Evolutionary conservation across 2,888 invertebrate genomes (phyloP), one percentile per base, ranked within the genome.

Genomic region (Byasa hedistus): DNA sequence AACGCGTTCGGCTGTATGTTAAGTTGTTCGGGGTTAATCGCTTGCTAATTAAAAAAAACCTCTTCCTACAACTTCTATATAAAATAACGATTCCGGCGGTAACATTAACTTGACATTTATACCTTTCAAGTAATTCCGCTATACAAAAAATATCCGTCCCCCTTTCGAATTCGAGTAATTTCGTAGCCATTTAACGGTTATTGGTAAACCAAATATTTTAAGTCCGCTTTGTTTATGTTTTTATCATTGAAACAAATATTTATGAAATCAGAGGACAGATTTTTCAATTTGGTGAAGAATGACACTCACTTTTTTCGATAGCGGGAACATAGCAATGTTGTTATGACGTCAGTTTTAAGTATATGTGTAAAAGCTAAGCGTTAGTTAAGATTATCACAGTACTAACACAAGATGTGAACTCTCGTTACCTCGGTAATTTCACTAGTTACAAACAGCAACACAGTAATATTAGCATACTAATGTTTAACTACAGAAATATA

Each of bases 21-120:
- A 23, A 19, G 32, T 51, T 44, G 24, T 57, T 65, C 61, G 51
- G 23, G 52, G 32, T 61, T 65, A 36, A 57, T 51, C 36, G 32
- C 21, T 57, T 23, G 55, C 55, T 55, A 65, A 65, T 65, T 65
- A 65, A 65, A 65, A 65, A 57, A 65, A 65, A 57, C 36, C 24
- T 56, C 39, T 44, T 54, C 57, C 59, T 55, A 59, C 44, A 48
- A 57, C 52, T 61, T 44, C 48, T 48, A 61, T 61, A 61, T 65
- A 52, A 65, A 57, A 65, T 65, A 56, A 65, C 57, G 51, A 57
- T 57, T 27, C 57, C 32, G 19, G 57, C 51, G 39, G 3, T n/a
- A 48, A 57, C 51, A 61, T 57, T 61, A 65, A 48, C 17, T 51
- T 22, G 61, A 65, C 65, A 57, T 65, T 65, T 65, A 65, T 65